These are phyloP conservation scores for Lanius collurio DNA, from an alignment of 2,113 vertebrate genomes.

Conservation along the genomic window DNA sequence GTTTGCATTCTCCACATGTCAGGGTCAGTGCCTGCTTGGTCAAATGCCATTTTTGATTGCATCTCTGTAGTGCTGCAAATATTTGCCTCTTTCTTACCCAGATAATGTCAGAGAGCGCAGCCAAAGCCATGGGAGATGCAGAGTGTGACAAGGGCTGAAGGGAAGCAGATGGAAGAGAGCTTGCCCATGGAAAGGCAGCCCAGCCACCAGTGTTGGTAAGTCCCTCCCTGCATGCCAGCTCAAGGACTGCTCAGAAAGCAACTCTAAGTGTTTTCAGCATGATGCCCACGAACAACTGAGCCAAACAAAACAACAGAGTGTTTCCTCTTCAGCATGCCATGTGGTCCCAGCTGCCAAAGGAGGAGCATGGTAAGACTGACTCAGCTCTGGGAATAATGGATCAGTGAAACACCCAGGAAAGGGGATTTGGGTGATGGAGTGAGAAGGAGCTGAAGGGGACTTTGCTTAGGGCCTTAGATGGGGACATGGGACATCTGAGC, in stretches of 20 bases:
- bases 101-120: constrained; percentile 36
- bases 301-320: neutral
- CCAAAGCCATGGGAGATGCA: neutral
- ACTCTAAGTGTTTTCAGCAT: neutral
- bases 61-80: neutral
- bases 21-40: neutral
- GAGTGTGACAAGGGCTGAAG: constrained; percentile 24
- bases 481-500: neutral
- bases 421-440: neutral
- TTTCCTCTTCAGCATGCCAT: neutral
- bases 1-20: neutral
- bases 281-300: neutral
- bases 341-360: neutral
- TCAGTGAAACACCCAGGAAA: neutral
- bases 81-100: constrained; percentile 14
- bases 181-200: neutral
- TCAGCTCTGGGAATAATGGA: neutral
- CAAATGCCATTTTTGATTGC: neutral
- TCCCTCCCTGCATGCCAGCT: neutral
- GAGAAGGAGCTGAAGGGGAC: neutral
- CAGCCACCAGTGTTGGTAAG: neutral
- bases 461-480: neutral
- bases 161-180: constrained; percentile 22
- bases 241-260: neutral
- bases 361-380: neutral